Conservation (phyloP, 2,797 vertebrate genomes). For the Parotocinclus haroldoi region DNA sequence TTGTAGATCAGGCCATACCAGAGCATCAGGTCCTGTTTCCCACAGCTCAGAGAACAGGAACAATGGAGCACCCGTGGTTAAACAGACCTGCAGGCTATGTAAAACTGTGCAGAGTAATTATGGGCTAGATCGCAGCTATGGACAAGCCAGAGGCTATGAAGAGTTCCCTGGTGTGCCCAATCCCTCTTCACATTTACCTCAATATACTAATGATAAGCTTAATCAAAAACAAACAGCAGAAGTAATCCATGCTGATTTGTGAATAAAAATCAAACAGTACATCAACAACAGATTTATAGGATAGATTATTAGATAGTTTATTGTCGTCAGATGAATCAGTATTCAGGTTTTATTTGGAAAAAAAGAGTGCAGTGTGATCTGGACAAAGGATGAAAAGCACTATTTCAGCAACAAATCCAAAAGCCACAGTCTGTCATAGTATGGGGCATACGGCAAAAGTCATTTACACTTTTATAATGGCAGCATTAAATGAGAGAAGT, state of each 20-base stretch:
- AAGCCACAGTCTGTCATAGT: no score
- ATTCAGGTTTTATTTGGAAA: no score
- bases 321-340: no score
- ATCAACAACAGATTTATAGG: background rate
- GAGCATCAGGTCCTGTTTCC: no score
- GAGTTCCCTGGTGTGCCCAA: conserved; percentile 23
- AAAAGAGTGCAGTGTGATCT: no score
- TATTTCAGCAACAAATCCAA: no score
- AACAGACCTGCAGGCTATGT: conserved; percentile 34
- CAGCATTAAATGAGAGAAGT: no score
- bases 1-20: no score
- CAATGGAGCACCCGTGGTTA: conserved; percentile 25
- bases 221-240: conserved; percentile 1
- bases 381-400: no score
- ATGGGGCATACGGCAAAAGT: no score
- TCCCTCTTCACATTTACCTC: conserved; percentile 36
- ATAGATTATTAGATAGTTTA: no score
- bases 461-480: no score
- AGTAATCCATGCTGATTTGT: background rate
- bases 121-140: conserved; percentile 38
- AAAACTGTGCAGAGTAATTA: conserved; percentile 45
- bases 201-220: conserved; percentile 42
- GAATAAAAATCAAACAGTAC: background rate
- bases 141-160: conserved; percentile 41
- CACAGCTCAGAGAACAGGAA: conserved; percentile 14